phyloP scores from a whole-genome alignment of 1,140 invertebrate genomes.

The Sinella curviseta region DNA sequence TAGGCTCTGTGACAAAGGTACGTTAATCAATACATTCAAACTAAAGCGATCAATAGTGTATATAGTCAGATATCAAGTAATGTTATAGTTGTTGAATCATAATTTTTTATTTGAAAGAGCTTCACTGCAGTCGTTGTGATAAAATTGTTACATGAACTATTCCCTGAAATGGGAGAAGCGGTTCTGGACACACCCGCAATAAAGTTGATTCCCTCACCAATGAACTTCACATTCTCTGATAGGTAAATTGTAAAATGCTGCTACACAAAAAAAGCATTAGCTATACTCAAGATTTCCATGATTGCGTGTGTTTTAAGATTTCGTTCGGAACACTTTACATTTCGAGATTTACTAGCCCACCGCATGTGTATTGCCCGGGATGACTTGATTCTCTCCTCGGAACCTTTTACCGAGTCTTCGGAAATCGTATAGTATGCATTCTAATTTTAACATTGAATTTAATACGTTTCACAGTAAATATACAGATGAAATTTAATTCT shows the following conservation, averaged over 20 bases:
- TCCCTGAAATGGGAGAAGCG: constrained; percentile 32
- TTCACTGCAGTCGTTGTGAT: constrained; percentile 32
- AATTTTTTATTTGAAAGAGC: constrained; percentile 32
- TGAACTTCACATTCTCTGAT: constrained; percentile 37
- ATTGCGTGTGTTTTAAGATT: too few relatives aligned
- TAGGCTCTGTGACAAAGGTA: constrained; percentile 19
- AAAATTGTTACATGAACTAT: constrained; percentile 28
- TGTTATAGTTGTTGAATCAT: neutral
- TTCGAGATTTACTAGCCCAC: constrained; percentile 39
- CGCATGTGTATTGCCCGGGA: neutral
- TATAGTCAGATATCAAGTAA: neutral
- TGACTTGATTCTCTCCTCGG: neutral
- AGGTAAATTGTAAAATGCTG: constrained; percentile 12
- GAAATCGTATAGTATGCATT: neutral
- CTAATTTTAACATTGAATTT: neutral
- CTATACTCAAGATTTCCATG: too few relatives aligned
- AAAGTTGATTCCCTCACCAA: constrained; percentile 10
- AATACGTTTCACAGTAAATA: neutral
- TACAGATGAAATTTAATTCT: too few relatives aligned
- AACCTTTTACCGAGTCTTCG: neutral
- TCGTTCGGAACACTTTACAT: constrained; percentile 25
- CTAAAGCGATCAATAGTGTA: too few relatives aligned
- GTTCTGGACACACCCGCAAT: constrained; percentile 31
- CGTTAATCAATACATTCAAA: too few relatives aligned
- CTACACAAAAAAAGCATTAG: too few relatives aligned